Conservation (phyloP, 2,797 vertebrate genomes). For the Myotis findleyi region DNA sequence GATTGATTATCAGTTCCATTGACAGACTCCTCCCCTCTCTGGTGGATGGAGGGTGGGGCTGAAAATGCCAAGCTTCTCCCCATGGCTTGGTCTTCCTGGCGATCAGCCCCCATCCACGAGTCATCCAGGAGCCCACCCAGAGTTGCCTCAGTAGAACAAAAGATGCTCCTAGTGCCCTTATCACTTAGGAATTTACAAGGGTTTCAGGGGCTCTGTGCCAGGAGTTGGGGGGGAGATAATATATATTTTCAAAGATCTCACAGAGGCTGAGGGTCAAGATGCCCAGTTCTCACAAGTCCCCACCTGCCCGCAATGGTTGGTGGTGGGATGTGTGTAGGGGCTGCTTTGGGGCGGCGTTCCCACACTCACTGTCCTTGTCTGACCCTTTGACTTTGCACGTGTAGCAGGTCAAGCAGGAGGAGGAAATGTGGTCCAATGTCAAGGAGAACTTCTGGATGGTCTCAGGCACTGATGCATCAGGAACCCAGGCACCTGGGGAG, state of each 20-base stretch:
- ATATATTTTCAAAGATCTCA: neutral
- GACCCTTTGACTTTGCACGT: neutral
- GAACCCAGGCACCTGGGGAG: neutral
- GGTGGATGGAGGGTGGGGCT: neutral
- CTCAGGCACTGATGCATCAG: neutral
- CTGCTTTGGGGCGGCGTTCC: neutral
- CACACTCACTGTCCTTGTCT: neutral
- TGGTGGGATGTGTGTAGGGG: neutral
- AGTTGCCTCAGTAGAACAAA: neutral
- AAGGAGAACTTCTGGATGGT: neutral
- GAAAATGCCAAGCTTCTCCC: neutral
- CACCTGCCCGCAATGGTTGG: accelerated
- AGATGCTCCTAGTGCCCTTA: neutral
- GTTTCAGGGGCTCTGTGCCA: neutral
- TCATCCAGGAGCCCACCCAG: neutral
- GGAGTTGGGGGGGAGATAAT: neutral
- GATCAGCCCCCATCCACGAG: neutral
- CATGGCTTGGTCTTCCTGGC: neutral
- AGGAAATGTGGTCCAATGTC: neutral
- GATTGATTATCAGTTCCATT: neutral
- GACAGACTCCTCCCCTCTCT: neutral
- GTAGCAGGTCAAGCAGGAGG: neutral
- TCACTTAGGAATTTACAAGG: neutral
- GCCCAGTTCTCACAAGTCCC: neutral
- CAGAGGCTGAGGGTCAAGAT: neutral